Evolutionary conservation across 2,888 invertebrate genomes (phyloP).

Genomic region (Volucella inanis): DNA sequence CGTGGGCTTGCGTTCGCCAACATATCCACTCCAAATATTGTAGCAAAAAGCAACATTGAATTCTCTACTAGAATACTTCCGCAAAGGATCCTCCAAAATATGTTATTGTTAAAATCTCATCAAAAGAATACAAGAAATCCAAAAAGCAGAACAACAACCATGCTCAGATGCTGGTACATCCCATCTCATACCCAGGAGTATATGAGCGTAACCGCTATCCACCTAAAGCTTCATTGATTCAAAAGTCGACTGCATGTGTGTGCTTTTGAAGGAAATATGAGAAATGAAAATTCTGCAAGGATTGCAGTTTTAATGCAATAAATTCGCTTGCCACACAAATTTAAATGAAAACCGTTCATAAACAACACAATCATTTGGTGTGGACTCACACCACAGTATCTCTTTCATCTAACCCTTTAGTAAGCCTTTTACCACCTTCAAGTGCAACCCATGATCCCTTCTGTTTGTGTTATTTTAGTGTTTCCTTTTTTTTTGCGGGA

Average conservation of each 20-base stretch:
- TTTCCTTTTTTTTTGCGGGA: background rate
- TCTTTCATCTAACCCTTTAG: background rate
- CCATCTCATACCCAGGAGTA: background rate
- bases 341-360: constrained; percentile 60
- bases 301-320: constrained; percentile 68
- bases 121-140: background rate
- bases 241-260: background rate
- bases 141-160: background rate
- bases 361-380: constrained; percentile 56
- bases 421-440: background rate
- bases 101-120: constrained; percentile 6
- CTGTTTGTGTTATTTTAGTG: constrained; percentile 38
- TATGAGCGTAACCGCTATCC: constrained; percentile 3
- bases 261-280: background rate
- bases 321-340: constrained; percentile 52
- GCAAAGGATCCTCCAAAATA: constrained; percentile 32
- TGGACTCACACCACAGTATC: background rate
- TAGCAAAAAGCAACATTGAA: constrained; percentile 31
- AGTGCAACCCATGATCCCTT: constrained; percentile 6
- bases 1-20: constrained; percentile 1
- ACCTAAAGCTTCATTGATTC: constrained; percentile 4
- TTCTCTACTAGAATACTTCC: constrained; percentile 15
- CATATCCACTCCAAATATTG: constrained; percentile 6
- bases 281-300: constrained; percentile 46
- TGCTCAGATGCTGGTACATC: background rate